A percentile compares a stretch with the other conserved stretches of the same genome.
These are phyloP conservation scores for Tachypleus tridentatus DNA, from an alignment of 1,140 invertebrate genomes.

Conservation along the genomic window DNA sequence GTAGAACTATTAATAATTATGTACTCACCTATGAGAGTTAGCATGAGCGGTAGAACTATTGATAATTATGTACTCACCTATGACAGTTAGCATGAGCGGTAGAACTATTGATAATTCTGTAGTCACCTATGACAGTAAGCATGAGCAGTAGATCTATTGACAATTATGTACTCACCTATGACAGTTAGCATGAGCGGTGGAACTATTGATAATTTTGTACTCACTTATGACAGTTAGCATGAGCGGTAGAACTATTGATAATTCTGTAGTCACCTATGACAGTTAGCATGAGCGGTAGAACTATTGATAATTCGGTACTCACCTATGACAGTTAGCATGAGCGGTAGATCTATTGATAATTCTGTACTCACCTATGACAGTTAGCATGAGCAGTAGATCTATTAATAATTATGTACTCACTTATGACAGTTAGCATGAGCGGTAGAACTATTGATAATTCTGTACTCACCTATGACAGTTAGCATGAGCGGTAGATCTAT, in stretches of 20 bases:
- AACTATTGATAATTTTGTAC: not conserved
- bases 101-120: no score
- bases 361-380: constrained; percentile 16
- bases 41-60: not conserved
- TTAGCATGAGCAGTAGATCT: constrained; percentile 2
- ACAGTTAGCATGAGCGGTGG: constrained; percentile 9
- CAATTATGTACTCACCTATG: constrained; percentile 11
- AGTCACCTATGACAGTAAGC: constrained; percentile 18
- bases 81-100: constrained; percentile 12
- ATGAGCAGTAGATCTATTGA: not conserved
- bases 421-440: constrained; percentile 15
- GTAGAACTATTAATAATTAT: no score
- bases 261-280: constrained; percentile 15
- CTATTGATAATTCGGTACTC: not conserved
- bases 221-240: constrained; percentile 18
- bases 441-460: no score
- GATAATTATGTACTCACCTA: constrained; percentile 9
- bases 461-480: constrained; percentile 16
- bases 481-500: constrained; percentile 2
- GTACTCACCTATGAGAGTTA: constrained; percentile 17
- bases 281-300: constrained; percentile 5
- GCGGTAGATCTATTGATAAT: no score
- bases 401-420: constrained; percentile 3
- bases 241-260: no score
- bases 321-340: constrained; percentile 18